A percentile compares a stretch with the other conserved stretches of the same genome.
phyloP scores from a whole-genome alignment of 2,113 vertebrate genomes.

The Zingel zingel region DNA sequence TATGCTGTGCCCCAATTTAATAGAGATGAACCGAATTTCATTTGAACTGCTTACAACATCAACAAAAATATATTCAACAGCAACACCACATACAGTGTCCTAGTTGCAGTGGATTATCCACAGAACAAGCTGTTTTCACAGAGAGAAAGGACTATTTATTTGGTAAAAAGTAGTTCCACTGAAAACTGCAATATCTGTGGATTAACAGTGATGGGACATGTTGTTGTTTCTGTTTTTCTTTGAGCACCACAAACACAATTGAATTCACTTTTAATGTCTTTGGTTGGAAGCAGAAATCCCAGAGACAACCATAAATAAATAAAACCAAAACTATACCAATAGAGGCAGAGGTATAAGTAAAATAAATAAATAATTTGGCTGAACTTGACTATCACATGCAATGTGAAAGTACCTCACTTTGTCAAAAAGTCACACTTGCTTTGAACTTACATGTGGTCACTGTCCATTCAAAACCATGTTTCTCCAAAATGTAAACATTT shows the following conservation, averaged over 20 bases:
- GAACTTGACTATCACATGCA: background rate
- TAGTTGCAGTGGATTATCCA: slow-evolving; percentile 12
- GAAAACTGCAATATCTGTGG: background rate
- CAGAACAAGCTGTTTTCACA: slow-evolving; percentile 16
- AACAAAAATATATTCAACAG: background rate
- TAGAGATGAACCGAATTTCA: background rate
- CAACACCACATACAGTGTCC: background rate
- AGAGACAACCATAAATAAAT: background rate
- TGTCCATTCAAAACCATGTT: background rate
- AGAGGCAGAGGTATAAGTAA: background rate
- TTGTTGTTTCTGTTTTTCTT: background rate
- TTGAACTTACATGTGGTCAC: background rate
- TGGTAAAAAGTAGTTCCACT: background rate
- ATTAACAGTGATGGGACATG: background rate
- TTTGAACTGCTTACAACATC: background rate
- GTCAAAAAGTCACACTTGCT: background rate
- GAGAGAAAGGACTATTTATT: slow-evolving; percentile 1
- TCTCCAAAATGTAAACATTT: slow-evolving; percentile 2
- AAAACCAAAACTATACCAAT: background rate
- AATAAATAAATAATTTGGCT: background rate
- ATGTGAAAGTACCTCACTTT: background rate
- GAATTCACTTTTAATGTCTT: background rate
- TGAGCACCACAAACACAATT: background rate
- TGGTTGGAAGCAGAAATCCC: background rate
- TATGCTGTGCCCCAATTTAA: background rate